Evolutionary conservation across 2,113 vertebrate species (phyloP), one percentile per base, ranked within the genome.

Genomic region (Plotosus lineatus): DNA sequence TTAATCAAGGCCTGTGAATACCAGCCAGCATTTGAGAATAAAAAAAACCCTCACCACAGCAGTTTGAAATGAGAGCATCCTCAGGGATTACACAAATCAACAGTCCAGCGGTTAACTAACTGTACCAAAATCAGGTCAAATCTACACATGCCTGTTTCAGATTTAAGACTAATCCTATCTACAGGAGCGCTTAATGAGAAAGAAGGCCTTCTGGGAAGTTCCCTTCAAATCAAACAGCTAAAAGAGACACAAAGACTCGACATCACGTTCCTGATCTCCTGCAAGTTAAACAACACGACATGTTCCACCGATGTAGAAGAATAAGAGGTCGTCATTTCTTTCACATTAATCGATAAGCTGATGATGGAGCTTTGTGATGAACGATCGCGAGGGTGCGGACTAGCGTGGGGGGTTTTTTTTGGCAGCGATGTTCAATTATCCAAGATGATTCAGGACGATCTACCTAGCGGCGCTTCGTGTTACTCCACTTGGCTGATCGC

Each of bases 1-100:
- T 42, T 42, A 28, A 28, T 26, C 23, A 3, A 44, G 11, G 11
- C 38, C 65, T 3, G 0, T 71, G n/a, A 48, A 9, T 9, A 14
- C 68, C 4, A 26, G 48, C 26, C 19, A 15, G 6, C 14, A 19
- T 28, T 48, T 71, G 1, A 10, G 44, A 48, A 15, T 19, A n/a
- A 9, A 1, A 28, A 71, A 71, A 48, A 44, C 65, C 11, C 42
- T n/a, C 7, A 46, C 7, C 1, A 44, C 11, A 44, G 40, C 36
- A 14, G 23, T 15, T 15, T 50, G 44, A 38, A 74, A 74, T 14
- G 2, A 3, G 40, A 55, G 26, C 12, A 36, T 38, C 78, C 78
- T 38, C 36, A 17, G 51, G 51, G 66, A 38, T 79, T 79, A 51
- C 63, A 56, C 23, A 58, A 79, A n/a, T 42, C 48, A 26, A 48